Conservation (phyloP, 2,113 vertebrate species). For the Cavia porcellus region DNA sequence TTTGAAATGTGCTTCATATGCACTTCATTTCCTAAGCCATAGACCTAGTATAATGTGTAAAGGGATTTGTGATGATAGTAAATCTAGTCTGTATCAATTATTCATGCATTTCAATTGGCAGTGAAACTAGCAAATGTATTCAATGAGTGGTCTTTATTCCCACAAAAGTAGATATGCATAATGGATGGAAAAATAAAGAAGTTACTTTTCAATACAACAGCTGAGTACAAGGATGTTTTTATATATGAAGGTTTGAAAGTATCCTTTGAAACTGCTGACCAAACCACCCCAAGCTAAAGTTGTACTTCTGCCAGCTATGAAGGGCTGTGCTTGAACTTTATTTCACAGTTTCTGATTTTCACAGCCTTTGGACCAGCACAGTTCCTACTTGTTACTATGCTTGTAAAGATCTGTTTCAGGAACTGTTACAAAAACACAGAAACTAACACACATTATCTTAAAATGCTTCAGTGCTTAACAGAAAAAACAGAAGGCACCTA, state of each 20-base stretch:
- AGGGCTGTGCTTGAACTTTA: conserved; percentile 3
- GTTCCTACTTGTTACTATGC: conserved; percentile 55
- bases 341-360: conserved; percentile 62
- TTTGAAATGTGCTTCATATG: conserved; percentile 53
- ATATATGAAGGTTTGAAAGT: conserved; percentile 71
- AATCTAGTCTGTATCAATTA: conserved; percentile 65
- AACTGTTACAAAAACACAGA: conserved; percentile 66
- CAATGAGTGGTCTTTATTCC: conserved; percentile 54
- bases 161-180: conserved; percentile 57
- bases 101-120: conserved; percentile 62
- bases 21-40: conserved; percentile 50
- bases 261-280: conserved; percentile 38
- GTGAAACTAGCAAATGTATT: conserved; percentile 60
- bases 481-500: neutral
- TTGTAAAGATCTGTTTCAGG: conserved; percentile 55
- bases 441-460: neutral
- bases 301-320: neutral
- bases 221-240: conserved; percentile 34
- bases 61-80: conserved; percentile 53
- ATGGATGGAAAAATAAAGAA: conserved; percentile 49
- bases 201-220: conserved; percentile 41
- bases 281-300: conserved; percentile 61
- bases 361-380: conserved; percentile 57
- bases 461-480: conserved; percentile 22
- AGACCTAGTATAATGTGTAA: conserved; percentile 44